Evolutionary conservation across 2,113 vertebrate genomes (phyloP), one percentile per base, ranked within the genome.

Genomic region (Garra rufa): DNA sequence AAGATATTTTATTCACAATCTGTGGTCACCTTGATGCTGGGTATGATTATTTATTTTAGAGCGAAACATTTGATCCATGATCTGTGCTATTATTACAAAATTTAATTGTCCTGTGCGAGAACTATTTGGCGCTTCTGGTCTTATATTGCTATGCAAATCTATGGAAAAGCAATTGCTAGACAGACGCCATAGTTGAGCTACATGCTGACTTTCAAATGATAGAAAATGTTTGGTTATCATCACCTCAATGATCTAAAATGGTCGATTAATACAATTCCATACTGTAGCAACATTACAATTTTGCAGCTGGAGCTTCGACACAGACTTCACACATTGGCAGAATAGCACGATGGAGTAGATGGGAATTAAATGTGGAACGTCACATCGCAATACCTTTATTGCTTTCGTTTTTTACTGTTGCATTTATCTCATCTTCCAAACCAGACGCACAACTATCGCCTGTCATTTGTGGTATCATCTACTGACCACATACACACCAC

Each of bases 381-480:
- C 76, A 43, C 59, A 21, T 70, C 83, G 65, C 69, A 38, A 85
- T 67, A 46, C 15, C 6, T 85, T 52, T 88, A 88, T 88, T 88
- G 81, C 87, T 88, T 46, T 38, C 19, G 9, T 71, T 71, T 78
- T 65, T 65, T 19, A 61, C 21, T n/a, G 24, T 75, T 6, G 71
- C 71, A 74, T 48, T 44, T 52, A 19, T 50, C 15, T 75, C 73
- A 30, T 46, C 17, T 43, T 34, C 24, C 34, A 63, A 52, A 76
- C 41, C 9, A 46, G 9, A 70, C 14, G 19, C 10, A 38, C 9
- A 26, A 1, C 46, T 24, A 69, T 75, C 28, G 65, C 81, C 71
- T n/a, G 9, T 44, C 13, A 59, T 73, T n/a, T 57, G 71, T 50
- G 43, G 17, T 7, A 9, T 80, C 59, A 48, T 63, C 57, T 46